phyloP scores from a whole-genome alignment of 2,797 vertebrate genomes.

The Muraenolepis orangiensis region DNA sequence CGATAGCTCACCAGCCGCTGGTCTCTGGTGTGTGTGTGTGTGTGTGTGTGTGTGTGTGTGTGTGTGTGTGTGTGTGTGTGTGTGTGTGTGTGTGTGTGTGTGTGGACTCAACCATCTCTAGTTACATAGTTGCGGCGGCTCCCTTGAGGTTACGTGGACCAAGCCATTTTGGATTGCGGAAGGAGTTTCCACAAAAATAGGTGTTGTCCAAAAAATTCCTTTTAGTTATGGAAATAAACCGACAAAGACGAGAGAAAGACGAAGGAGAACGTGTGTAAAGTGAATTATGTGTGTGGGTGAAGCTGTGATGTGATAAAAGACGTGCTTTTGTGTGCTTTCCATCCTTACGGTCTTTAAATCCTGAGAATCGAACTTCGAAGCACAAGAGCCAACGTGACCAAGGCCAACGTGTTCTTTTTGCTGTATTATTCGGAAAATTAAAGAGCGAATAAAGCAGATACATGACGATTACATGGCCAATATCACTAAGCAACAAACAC shows the following conservation, averaged over 20 bases:
- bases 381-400: not conserved
- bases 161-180: constrained; percentile 67
- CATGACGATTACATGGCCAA: not conserved
- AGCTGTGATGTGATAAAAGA: not conserved
- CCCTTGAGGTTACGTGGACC: constrained; percentile 65
- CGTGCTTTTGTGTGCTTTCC: not conserved
- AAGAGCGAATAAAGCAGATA: not conserved
- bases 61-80: not conserved
- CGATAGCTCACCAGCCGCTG: constrained; percentile 68
- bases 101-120: constrained; percentile 70
- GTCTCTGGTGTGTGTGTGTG: constrained; percentile 31
- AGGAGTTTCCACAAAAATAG: constrained; percentile 76
- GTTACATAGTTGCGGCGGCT: constrained; percentile 70
- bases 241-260: constrained; percentile 49
- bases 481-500: not conserved
- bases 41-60: not conserved
- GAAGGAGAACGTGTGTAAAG: constrained; percentile 19
- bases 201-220: constrained; percentile 76
- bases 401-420: not conserved
- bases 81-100: constrained; percentile 10
- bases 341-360: not conserved
- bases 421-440: not conserved
- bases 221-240: constrained; percentile 73
- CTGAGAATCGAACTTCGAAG: not conserved
- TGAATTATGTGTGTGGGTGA: not conserved